These are phyloP conservation scores for Coremacera marginata DNA, from an alignment of 2,888 invertebrate genomes.

Conservation along the genomic window DNA sequence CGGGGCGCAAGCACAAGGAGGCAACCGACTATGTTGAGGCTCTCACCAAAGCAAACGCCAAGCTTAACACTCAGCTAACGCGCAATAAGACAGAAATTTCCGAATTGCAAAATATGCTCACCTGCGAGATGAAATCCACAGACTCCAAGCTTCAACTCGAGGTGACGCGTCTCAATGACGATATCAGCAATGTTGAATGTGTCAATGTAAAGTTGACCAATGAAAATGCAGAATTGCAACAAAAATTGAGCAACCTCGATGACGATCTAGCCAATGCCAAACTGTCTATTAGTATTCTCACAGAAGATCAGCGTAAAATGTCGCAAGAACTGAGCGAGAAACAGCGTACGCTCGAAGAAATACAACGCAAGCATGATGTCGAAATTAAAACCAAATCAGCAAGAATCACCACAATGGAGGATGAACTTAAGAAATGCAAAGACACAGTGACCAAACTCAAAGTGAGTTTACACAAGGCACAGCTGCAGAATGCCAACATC, in stretches of 20 bases:
- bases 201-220: slow-evolving; percentile 48
- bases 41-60: slow-evolving; percentile 37
- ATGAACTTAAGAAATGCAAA: slow-evolving; percentile 33
- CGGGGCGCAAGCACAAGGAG: slow-evolving; percentile 38
- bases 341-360: slow-evolving; percentile 13
- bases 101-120: slow-evolving; percentile 47
- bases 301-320: slow-evolving; percentile 36
- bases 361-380: not conserved
- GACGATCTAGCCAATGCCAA: slow-evolving; percentile 37
- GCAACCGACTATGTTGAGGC: slow-evolving; percentile 10
- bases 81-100: slow-evolving; percentile 38
- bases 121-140: slow-evolving; percentile 40
- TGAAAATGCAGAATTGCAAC: slow-evolving; percentile 47
- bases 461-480: slow-evolving; percentile 31
- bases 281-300: slow-evolving; percentile 15
- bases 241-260: slow-evolving; percentile 36
- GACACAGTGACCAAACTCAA: slow-evolving; percentile 33
- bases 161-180: slow-evolving; percentile 47
- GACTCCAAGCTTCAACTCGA: slow-evolving; percentile 46
- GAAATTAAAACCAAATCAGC: not conserved
- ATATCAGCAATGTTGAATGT: slow-evolving; percentile 48
- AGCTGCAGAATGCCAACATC: not conserved
- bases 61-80: slow-evolving; percentile 40
- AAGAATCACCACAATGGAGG: slow-evolving; percentile 28
- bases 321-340: slow-evolving; percentile 19